Evolutionary conservation across 2,797 vertebrate species (phyloP), one percentile per base, ranked within the genome.

Genomic region (Siniperca undulata): DNA sequence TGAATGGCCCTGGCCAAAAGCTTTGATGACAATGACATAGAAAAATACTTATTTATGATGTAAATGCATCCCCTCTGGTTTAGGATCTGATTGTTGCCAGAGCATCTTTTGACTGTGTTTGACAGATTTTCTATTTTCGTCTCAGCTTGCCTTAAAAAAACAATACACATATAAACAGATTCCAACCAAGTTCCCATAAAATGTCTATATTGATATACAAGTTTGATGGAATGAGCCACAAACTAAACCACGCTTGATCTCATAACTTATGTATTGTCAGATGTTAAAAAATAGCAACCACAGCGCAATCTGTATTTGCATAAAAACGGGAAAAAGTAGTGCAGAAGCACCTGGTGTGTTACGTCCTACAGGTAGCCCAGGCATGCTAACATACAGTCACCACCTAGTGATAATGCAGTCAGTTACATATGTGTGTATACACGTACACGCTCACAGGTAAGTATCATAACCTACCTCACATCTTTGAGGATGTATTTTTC

Each of bases 401-500:
- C 17, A 40, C 20, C 20, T 5, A 56, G 2, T 42, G 7, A 66
- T 44, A 50, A 52, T 50, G 24, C 42, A 65, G 44, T 64, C 10
- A 17, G 10, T 9, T 12, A 3, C 10, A 67, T 65, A 61, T 30
- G 7, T 22, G 3, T 22, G 36, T 6, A 22, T 22, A 58, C 7
- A 30, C 36, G 27, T 22, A 58, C 36, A 65, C 22, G 62, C 58
- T 59, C 4, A 62, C 27, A 3, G 13, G 13, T 24, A 22, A 60
- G 2, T 24, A 55, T 48, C 19, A 7, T 46, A 7, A 70, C 93
- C 40, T 91, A 95, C 96, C 96, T 96, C 59, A 96, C 93, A 85
- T 94, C 85, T 84, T 90, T 95, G 22, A 96, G 94, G 83, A 96
- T 95, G 34, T 76, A 74, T 86, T 93, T 95, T 67, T 94, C 90